phyloP scores from a whole-genome alignment of 1,140 invertebrate species.

The Drosophila athabasca region DNA sequence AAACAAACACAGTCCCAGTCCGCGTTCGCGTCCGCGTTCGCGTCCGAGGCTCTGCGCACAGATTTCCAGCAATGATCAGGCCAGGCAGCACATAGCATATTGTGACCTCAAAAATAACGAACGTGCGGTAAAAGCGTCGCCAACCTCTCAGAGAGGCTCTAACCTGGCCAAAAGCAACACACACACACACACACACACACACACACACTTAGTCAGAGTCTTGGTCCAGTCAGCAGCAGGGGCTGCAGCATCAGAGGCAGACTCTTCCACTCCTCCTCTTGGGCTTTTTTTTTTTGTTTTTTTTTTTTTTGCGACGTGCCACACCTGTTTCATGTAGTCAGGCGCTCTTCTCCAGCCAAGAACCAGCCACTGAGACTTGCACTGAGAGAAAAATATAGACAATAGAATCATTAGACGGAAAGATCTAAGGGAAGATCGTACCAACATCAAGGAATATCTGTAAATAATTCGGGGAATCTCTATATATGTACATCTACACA shows the following conservation, averaged over 20 bases:
- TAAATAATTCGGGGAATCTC: background rate
- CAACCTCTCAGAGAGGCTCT: constrained; percentile 55
- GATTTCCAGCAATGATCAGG: constrained; percentile 78
- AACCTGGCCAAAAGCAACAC: constrained; percentile 49
- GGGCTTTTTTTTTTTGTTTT: constrained; percentile 24
- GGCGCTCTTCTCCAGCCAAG: constrained; percentile 52
- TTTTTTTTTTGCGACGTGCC: constrained; percentile 65
- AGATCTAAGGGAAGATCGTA: too few species aligned
- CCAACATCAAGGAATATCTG: too few species aligned
- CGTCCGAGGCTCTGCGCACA: constrained; percentile 21
- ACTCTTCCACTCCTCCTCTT: constrained; percentile 58
- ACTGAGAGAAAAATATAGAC: constrained; percentile 2
- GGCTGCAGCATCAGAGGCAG: constrained; percentile 38
- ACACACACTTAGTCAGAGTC: constrained; percentile 53
- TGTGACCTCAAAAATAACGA: constrained; percentile 83
- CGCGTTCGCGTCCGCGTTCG: background rate
- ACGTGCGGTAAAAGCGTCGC: constrained; percentile 83
- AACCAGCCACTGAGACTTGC: constrained; percentile 43
- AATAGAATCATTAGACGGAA: background rate
- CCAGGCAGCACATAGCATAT: constrained; percentile 58
- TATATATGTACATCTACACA: too few species aligned
- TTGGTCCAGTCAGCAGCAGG: constrained; percentile 58
- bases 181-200: constrained; percentile 33
- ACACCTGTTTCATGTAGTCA: constrained; percentile 82
- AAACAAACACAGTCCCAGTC: constrained; percentile 69